Conservation (phyloP, 2,888 invertebrate genomes). For the Lacanobia wlatinum region DNA sequence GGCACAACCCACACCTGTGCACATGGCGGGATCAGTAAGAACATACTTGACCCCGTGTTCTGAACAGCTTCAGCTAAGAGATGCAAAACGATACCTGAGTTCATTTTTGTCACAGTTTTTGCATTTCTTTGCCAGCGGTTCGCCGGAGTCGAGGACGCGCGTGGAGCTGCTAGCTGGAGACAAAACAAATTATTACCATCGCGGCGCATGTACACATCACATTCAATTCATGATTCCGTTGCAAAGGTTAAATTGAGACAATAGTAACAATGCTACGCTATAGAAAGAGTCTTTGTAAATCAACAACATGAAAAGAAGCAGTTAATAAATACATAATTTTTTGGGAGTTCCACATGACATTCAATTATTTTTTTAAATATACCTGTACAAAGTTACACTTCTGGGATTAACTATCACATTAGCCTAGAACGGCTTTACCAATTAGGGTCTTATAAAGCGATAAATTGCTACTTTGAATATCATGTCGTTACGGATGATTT, state of each 20-base stretch:
- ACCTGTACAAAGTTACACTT: neutral
- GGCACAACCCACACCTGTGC: neutral
- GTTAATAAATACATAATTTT: neutral
- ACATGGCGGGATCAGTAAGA: neutral
- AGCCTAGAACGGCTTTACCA: neutral
- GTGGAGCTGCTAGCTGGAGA: constrained; percentile 69
- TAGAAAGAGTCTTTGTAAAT: neutral
- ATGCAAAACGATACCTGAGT: constrained; percentile 72
- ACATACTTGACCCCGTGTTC: constrained; percentile 38
- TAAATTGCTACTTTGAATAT: too few relatives aligned
- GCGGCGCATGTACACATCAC: constrained; percentile 52
- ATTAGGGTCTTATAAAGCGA: neutral
- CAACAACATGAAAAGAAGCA: constrained; percentile 4
- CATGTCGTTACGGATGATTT: too few relatives aligned
- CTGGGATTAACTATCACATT: neutral
- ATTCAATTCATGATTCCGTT: neutral
- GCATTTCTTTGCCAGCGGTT: constrained; percentile 72
- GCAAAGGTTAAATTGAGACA: neutral
- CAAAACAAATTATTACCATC: constrained; percentile 67
- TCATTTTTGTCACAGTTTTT: constrained; percentile 72
- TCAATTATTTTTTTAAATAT: too few relatives aligned
- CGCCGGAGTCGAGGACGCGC: constrained; percentile 43
- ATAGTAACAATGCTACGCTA: neutral
- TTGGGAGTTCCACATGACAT: neutral
- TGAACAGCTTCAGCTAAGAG: constrained; percentile 41